phyloP scores from a whole-genome alignment of 2,797 vertebrate species.

The Anas georgica region DNA sequence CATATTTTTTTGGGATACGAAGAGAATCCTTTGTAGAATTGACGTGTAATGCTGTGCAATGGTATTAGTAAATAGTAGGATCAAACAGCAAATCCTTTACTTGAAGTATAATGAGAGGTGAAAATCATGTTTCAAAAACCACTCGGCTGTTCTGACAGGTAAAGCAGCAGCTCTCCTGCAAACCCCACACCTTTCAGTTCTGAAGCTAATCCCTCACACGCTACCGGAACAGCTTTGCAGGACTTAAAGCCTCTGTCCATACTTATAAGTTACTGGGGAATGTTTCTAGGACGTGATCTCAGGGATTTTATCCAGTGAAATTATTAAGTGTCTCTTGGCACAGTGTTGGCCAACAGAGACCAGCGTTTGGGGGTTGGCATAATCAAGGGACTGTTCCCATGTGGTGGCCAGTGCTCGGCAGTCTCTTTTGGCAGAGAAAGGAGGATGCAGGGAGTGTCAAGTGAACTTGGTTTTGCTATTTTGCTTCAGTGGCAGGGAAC shows the following conservation, averaged over 20 bases:
- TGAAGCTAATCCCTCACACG: neutral
- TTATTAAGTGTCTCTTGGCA: neutral
- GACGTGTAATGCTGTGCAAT: neutral
- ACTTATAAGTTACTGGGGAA: neutral
- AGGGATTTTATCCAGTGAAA: neutral
- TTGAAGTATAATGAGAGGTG: slow-evolving; percentile 13
- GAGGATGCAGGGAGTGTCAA: fast-evolving
- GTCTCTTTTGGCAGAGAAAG: neutral
- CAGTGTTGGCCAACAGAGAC: neutral
- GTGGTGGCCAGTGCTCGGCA: fast-evolving
- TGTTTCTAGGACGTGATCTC: neutral
- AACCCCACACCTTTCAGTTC: neutral
- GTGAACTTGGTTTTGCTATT: neutral
- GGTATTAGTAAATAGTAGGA: slow-evolving; percentile 17
- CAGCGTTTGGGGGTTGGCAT: neutral
- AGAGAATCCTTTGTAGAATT: neutral
- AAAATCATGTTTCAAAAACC: slow-evolving; percentile 19
- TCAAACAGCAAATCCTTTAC: slow-evolving; percentile 35
- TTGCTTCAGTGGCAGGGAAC: fast-evolving
- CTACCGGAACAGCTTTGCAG: neutral
- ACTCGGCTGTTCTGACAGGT: neutral
- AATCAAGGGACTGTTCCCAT: neutral
- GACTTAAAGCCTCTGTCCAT: neutral
- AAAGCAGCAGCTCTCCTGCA: neutral
- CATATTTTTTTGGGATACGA: neutral